Evolutionary conservation across 2,113 vertebrate genomes (phyloP).

Genomic region (Otus sunia): DNA sequence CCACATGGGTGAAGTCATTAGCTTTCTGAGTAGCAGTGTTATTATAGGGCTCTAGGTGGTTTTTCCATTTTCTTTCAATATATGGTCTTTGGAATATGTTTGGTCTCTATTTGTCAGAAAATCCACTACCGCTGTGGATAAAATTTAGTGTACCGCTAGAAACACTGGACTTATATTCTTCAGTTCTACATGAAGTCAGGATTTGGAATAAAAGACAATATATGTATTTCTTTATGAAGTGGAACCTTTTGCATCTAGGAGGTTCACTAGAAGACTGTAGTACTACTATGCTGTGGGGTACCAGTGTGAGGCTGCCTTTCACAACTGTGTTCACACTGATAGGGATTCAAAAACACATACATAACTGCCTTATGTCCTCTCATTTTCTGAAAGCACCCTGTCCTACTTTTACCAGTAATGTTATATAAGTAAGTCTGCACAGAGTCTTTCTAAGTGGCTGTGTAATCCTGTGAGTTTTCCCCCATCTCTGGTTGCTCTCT

Average conservation of each 20-base stretch:
- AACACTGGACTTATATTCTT: neutral
- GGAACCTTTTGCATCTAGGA: neutral
- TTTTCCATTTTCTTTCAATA: neutral
- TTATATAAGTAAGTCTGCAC: neutral
- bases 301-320: neutral
- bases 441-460: neutral
- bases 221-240: neutral
- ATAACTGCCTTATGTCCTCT: neutral
- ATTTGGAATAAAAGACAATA: neutral
- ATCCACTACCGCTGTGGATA: neutral
- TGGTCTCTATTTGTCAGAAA: neutral
- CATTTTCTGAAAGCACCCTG: neutral
- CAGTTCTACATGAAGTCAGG: neutral
- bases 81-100: neutral
- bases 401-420: neutral
- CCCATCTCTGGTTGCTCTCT: neutral
- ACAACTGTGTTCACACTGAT: neutral
- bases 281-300: neutral
- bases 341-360: neutral
- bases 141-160: neutral
- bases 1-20: neutral
- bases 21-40: neutral
- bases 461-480: neutral
- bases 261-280: neutral
- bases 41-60: accelerated